Conservation (phyloP, 2,797 vertebrate species). For the Poecile montanus region DNA sequence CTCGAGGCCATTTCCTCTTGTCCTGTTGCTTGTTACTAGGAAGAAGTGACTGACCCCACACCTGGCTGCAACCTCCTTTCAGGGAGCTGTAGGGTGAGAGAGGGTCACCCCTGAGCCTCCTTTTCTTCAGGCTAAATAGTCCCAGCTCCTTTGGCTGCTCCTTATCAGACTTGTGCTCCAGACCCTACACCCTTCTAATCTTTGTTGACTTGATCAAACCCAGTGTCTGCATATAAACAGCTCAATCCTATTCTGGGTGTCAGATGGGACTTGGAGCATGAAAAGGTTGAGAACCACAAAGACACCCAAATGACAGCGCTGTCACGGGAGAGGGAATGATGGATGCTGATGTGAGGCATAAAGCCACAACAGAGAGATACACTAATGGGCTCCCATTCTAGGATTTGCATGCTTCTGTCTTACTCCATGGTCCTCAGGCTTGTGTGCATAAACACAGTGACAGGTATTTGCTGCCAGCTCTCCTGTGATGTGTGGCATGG, state of each 20-base stretch:
- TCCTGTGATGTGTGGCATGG: neutral
- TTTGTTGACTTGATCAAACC: neutral
- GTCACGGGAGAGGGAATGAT: fast-evolving
- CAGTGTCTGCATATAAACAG: neutral
- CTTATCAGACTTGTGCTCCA: neutral
- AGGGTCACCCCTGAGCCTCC: neutral
- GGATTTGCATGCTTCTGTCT: neutral
- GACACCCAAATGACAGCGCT: neutral
- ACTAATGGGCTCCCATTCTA: neutral
- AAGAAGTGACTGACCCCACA: fast-evolving
- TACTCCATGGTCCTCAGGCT: neutral
- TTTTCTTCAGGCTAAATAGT: neutral
- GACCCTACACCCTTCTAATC: neutral
- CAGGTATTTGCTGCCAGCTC: neutral
- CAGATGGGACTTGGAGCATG: neutral
- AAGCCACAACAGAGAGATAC: neutral
- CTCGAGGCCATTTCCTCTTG: neutral
- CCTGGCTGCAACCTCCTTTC: neutral
- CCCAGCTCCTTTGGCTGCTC: neutral
- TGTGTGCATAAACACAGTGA: neutral
- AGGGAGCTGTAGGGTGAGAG: neutral
- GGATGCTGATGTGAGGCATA: neutral
- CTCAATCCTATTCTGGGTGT: neutral
- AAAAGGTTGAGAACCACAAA: neutral
- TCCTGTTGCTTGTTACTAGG: neutral